Base-by-base conservation (phyloP, 2,888 invertebrate species). In the Rhagophthalmus giganteus region DNA sequence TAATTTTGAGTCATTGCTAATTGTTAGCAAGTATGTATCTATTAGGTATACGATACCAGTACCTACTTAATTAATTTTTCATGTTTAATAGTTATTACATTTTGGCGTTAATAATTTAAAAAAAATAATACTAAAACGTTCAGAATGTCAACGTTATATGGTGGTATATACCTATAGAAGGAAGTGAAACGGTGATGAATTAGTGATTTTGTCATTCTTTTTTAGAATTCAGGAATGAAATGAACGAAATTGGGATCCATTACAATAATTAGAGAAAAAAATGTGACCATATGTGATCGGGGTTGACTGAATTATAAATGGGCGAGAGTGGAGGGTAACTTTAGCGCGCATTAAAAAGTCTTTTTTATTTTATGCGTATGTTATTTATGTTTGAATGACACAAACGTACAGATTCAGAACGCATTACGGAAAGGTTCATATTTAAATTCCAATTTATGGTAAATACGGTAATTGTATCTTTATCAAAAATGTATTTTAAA, bases 301-400 rank as follows among this genome's bases (percentile, higher is more conserved):
- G 68, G 68, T 68, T 69, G 68, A 68, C 68, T 69, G 68, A 68
- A 69, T 69, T 65, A 64, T 67, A 68, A 69, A 69, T 68, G 68
- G 68, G 57, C 61, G 60, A 58, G 60, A 63, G 65, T 62, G 63
- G 63, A 64, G 66, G 68, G 65, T 61, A 63, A 62, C 62, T 64
- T 66, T 65, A 58, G 58, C 56, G 52, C 55, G 58, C 61, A 62
- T 63, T 64, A 66, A 67, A 64, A 64, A 57, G 54, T 63, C 56
- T 53, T 59, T 59, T 61, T 63, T 61, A 58, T 60, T 57, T 47
- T 52, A 47, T 52, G 41, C 46, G 35, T 42, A 32, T 20, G 46
- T 41, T 52, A 51, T 52, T 45, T 47, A 41, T 47, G 41, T 46
- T 52, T 47, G 46, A 52, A 46, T 52, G 46, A 47, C 47, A 47